phyloP scores from a whole-genome alignment of 1,140 invertebrate genomes.

The Mizuhopecten yessoensis region DNA sequence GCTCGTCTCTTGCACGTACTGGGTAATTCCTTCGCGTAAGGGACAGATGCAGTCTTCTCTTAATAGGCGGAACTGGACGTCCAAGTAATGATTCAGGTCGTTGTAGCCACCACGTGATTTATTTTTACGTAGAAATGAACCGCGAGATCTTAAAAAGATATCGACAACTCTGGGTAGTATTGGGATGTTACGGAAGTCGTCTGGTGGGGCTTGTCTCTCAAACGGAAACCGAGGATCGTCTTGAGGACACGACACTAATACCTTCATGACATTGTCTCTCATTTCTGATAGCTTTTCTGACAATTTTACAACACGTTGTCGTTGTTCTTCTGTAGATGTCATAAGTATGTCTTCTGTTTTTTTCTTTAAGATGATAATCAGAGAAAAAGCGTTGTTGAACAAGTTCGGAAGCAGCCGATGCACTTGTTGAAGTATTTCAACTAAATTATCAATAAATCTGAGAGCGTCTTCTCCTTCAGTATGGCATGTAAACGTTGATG shows the following conservation, averaged over 20 bases:
- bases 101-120: too few species aligned
- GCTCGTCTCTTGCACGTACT: slow-evolving; percentile 48
- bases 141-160: slow-evolving; percentile 87
- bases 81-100: too few species aligned
- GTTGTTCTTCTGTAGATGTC: not conserved
- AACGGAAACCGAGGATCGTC: not conserved
- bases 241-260: not conserved
- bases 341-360: too few species aligned
- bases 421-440: slow-evolving; percentile 40
- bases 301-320: not conserved
- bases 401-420: slow-evolving; percentile 41
- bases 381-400: not conserved
- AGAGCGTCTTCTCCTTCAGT: slow-evolving; percentile 29
- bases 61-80: slow-evolving; percentile 88
- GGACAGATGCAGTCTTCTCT: slow-evolving; percentile 87
- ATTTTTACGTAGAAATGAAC: too few species aligned
- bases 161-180: slow-evolving; percentile 72
- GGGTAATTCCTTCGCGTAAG: slow-evolving; percentile 78
- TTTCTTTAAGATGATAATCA: not conserved
- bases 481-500: not conserved
- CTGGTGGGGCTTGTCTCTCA: slow-evolving; percentile 63
- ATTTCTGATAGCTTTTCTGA: not conserved
- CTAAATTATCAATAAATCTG: slow-evolving; percentile 21
- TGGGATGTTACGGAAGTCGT: slow-evolving; percentile 76
- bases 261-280: slow-evolving; percentile 36